Percentiles rank a stretch among this genome's conserved stretches.
Conservation (phyloP, 2,113 vertebrate genomes). For the Engystomops pustulosus region DNA sequence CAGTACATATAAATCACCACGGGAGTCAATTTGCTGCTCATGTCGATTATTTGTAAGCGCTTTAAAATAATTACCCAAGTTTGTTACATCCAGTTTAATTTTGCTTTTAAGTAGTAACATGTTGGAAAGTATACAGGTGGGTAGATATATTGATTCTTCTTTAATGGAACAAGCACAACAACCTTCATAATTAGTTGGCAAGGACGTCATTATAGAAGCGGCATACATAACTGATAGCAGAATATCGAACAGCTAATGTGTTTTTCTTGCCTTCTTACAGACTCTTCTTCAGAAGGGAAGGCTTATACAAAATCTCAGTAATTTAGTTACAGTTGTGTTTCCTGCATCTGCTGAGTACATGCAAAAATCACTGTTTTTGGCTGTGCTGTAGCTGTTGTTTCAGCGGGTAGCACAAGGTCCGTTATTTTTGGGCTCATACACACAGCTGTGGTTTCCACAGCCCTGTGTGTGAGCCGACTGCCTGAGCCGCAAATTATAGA, state of each 20-base stretch:
- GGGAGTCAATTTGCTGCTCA: slow-evolving; percentile 46
- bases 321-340: too few species aligned
- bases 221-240: neutral
- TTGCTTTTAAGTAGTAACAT: slow-evolving; percentile 20
- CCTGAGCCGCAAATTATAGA: too few species aligned
- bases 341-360: too few species aligned
- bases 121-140: slow-evolving; percentile 26
- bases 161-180: neutral
- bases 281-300: neutral
- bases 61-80: slow-evolving; percentile 58
- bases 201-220: neutral
- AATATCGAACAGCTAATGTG: neutral
- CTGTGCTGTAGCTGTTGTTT: too few species aligned
- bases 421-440: too few species aligned
- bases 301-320: neutral
- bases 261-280: neutral
- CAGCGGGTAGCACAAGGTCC: too few species aligned
- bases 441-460: too few species aligned
- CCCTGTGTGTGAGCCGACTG: too few species aligned
- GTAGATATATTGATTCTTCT: slow-evolving; percentile 38
- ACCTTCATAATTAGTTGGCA: neutral
- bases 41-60: slow-evolving; percentile 42
- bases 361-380: too few species aligned
- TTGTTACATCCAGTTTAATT: slow-evolving; percentile 47
- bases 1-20: slow-evolving; percentile 54